A percentile compares a stretch with the other conserved stretches of the same genome.
phyloP scores from a whole-genome alignment of 2,113 vertebrate species.

The Psephotus haematonotus region DNA sequence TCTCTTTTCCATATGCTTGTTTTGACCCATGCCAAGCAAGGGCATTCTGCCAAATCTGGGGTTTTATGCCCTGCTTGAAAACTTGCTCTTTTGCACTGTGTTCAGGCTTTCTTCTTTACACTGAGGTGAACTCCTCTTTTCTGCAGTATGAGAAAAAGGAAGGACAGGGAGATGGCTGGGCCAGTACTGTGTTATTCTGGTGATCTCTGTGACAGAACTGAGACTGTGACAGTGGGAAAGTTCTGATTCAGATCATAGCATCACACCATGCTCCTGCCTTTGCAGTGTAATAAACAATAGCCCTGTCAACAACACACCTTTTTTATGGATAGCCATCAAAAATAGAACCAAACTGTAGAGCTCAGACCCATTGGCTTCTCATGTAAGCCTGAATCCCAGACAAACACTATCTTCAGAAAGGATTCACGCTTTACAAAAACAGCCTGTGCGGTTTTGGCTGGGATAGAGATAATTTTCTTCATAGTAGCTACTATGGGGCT shows the following conservation, averaged over 20 bases:
- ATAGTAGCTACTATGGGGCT: neutral
- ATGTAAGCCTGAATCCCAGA: neutral
- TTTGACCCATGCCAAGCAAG: neutral
- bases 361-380: neutral
- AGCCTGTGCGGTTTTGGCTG: neutral
- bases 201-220: neutral
- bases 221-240: neutral
- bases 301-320: neutral
- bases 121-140: neutral
- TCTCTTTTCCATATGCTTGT: conserved; percentile 7
- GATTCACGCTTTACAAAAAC: neutral
- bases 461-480: neutral
- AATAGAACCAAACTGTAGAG: neutral
- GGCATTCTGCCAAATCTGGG: neutral
- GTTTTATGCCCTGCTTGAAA: neutral
- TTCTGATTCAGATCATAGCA: neutral
- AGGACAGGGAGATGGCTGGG: neutral
- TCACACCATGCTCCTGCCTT: neutral
- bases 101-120: neutral
- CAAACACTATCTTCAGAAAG: neutral
- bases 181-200: neutral
- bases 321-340: neutral
- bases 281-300: neutral
- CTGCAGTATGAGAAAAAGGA: neutral
- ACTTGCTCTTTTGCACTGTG: neutral